Base-by-base conservation (phyloP, 2,113 vertebrate species). In the Acinonyx jubatus region DNA sequence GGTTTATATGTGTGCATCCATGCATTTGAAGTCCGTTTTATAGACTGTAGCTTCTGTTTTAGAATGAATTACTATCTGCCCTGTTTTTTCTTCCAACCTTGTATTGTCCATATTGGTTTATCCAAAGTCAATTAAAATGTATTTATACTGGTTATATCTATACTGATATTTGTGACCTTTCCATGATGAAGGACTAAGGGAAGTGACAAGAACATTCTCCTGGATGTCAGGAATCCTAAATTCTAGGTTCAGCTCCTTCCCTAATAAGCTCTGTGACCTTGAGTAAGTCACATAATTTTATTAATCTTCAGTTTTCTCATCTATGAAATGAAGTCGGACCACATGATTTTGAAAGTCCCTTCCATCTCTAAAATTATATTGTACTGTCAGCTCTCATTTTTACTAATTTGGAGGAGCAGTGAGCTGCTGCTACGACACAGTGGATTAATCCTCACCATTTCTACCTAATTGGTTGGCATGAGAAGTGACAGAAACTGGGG, bases 251-350 rank as follows among this genome's bases (percentile, higher is more conserved):
- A 78, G 8, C 19, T 71, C 21, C 33, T 78, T 85, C 6, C 9
- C 16, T 97, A 89, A 93, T 89, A 71, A 97, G 57, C 86, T 94
- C 45, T 69, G 25, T 91, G 94, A 97, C 94, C 94, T 97, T 96
- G 78, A 76, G 10, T 82, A 86, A 68, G 48, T 89, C 73, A 68
- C 57, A 71, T 93, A 91, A 93, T 93, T 96, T 68, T 85, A 85
- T 91, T 96, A 96, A 97, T 96, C 65, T 96, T 69, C 71, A 94
- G 73, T 84, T 93, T 97, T 95, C 81, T 96, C 92, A 96, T 91
- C 97, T 97, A 68, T 93, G 83, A 94, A 97, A 97, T 97, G 89
- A 98, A 93, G 55, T 93, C 84, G 82, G 76, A 23, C 50, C 94
- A 93, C 93, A 94, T 71, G 76, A 96, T 96, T 91, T 92, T 78